Evolutionary conservation across 2,797 vertebrate species (phyloP).

Genomic region (Periparus ater): DNA sequence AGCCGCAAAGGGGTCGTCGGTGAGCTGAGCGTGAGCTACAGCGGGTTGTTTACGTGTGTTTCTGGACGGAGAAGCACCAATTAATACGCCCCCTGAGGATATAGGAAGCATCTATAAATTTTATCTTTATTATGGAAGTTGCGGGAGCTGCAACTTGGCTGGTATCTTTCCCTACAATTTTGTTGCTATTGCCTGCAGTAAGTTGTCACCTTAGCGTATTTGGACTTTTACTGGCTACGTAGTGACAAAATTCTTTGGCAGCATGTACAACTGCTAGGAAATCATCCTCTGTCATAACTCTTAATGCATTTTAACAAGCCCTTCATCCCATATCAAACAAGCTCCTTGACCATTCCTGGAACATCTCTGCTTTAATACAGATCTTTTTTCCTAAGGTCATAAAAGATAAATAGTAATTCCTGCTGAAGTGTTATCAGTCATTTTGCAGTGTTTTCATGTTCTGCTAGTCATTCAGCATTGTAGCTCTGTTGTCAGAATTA

Average conservation of each 20-base stretch:
- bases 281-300: neutral
- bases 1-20: neutral
- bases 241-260: neutral
- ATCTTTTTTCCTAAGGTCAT: neutral
- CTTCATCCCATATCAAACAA: neutral
- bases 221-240: neutral
- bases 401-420: conserved; percentile 9
- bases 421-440: neutral
- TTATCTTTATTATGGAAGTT: neutral
- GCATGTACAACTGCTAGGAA: neutral
- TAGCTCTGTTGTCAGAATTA: neutral
- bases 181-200: neutral
- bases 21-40: neutral
- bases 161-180: neutral
- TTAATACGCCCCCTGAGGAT: neutral
- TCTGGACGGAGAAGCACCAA: neutral
- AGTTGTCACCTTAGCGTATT: neutral
- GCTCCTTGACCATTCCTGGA: neutral
- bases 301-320: conserved; percentile 9
- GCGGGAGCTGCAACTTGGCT: neutral
- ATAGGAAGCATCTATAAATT: neutral
- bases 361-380: conserved; percentile 6
- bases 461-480: neutral
- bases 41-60: neutral
- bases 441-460: neutral